These are phyloP conservation scores for Belonocnema kinseyi DNA, from an alignment of 1,140 invertebrate genomes.

Conservation along the genomic window DNA sequence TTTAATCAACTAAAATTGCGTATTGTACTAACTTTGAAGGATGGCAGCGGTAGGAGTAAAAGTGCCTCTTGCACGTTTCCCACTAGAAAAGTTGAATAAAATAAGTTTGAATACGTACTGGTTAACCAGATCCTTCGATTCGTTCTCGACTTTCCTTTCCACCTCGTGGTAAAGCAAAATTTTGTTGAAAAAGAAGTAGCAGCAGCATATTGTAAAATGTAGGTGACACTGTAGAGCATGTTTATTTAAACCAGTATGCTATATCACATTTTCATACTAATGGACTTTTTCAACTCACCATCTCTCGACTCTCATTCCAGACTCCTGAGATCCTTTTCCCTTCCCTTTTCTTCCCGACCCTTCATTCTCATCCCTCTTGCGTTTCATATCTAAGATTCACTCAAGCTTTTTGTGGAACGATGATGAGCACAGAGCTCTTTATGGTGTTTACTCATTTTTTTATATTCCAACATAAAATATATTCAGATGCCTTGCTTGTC, in stretches of 20 bases:
- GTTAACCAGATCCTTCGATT: slow-evolving; percentile 40
- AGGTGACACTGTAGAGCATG: slow-evolving; percentile 30
- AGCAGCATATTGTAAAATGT: slow-evolving; percentile 11
- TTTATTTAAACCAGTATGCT: slow-evolving; percentile 54
- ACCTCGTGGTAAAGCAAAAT: slow-evolving; percentile 42
- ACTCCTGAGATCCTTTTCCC: slow-evolving; percentile 23
- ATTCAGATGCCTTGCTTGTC: background rate
- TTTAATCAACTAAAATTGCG: slow-evolving; percentile 36
- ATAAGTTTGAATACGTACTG: slow-evolving; percentile 54
- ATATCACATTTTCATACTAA: slow-evolving; percentile 50
- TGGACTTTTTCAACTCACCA: slow-evolving; percentile 44
- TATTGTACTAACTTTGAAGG: background rate
- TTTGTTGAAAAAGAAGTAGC: slow-evolving; percentile 28
- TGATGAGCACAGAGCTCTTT: slow-evolving; percentile 36
- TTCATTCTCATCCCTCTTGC: background rate
- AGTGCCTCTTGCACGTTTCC: slow-evolving; percentile 42
- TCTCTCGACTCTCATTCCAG: background rate
- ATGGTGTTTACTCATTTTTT: slow-evolving; percentile 36
- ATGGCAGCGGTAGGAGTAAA: slow-evolving; percentile 1
- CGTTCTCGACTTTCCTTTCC: slow-evolving; percentile 43
- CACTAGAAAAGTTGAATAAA: slow-evolving; percentile 58
- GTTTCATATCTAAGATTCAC: slow-evolving; percentile 32
- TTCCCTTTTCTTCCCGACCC: background rate
- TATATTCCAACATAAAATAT: background rate
- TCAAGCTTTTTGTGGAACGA: slow-evolving; percentile 40